Evolutionary conservation across 2,797 vertebrate genomes (phyloP), one percentile per base, ranked within the genome.

Genomic region (Falco naumanni): DNA sequence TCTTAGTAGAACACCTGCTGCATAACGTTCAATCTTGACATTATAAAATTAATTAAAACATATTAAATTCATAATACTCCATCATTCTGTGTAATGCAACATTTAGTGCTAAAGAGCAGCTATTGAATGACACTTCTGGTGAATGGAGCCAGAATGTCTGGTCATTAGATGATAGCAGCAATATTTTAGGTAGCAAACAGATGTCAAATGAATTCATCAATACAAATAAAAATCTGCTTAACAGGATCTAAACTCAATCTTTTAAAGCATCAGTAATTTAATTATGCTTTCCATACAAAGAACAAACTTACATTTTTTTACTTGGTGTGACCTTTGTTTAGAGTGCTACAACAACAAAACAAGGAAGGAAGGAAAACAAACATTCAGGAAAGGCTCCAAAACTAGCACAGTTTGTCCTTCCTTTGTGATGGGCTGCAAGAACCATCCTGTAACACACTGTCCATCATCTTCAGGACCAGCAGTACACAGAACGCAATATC

Each of bases 191-290:
- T 93, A 93, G 87, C 90, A 97, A 97, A 96, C 91, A 97, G 91
- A 97, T 97, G 96, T 96, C 95, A 95, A 92, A 97, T 85, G 80
- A 97, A 96, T 96, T 96, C 93, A 96, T 96, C 97, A 97, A 97
- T 97, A 96, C 50, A 79, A 96, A 96, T 92, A 87, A 93, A 96
- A 95, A 95, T 88, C 69, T 95, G 80, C 87, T 93, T 93, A 91
- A 92, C 63, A 53, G 90, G 76, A 94, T 96, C 72, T 92, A 91
- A 95, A 93, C 51, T 50, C 57, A 87, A 77, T 94, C 66, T 95
- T 96, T 97, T 91, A 95, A 94, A 84, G 60, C 79, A 82, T 43
- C 25, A 61, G 89, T 75, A 95, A 96, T 97, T 95, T 74, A 84
- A 93, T 92, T 83, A 92, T 34, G 33, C 26, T 84, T 82, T 89